These are phyloP conservation scores for Ganaspis brasiliensis DNA, from an alignment of 2,888 invertebrate genomes.

Conservation along the genomic window DNA sequence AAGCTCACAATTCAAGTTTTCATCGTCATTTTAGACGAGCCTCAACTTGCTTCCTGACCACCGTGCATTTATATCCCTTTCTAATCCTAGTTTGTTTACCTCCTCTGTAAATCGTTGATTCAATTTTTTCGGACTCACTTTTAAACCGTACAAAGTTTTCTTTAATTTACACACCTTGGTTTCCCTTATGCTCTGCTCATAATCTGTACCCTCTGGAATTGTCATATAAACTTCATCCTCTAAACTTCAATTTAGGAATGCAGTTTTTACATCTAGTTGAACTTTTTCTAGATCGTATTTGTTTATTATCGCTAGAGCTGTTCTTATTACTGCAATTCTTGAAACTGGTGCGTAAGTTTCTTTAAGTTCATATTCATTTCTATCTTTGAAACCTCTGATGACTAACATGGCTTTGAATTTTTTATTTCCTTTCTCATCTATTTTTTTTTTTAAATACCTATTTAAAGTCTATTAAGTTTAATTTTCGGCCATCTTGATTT, in stretches of 20 bases:
- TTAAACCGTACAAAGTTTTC: slow-evolving; percentile 52
- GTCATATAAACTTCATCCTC: slow-evolving; percentile 52
- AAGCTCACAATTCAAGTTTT: too few species aligned
- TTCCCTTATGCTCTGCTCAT: slow-evolving; percentile 19
- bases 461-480: slow-evolving; percentile 54
- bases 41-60: too few species aligned
- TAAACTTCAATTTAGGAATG: slow-evolving; percentile 61
- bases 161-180: slow-evolving; percentile 55
- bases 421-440: slow-evolving; percentile 16
- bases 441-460: slow-evolving; percentile 58
- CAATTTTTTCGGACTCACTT: slow-evolving; percentile 54
- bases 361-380: slow-evolving; percentile 47
- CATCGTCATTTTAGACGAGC: too few species aligned
- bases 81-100: slow-evolving; percentile 51
- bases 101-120: slow-evolving; percentile 51
- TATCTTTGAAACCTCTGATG: slow-evolving; percentile 52
- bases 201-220: slow-evolving; percentile 52
- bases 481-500: background rate
- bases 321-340: slow-evolving; percentile 48
- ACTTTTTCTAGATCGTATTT: slow-evolving; percentile 42
- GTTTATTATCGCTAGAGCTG: slow-evolving; percentile 47
- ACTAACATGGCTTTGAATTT: slow-evolving; percentile 53
- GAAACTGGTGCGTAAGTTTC: slow-evolving; percentile 54
- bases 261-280: slow-evolving; percentile 58
- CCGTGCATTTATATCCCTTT: slow-evolving; percentile 46